Evolutionary conservation across 2,888 invertebrate genomes (phyloP), one percentile per base, ranked within the genome.

Genomic region (Hartigia nigra): DNA sequence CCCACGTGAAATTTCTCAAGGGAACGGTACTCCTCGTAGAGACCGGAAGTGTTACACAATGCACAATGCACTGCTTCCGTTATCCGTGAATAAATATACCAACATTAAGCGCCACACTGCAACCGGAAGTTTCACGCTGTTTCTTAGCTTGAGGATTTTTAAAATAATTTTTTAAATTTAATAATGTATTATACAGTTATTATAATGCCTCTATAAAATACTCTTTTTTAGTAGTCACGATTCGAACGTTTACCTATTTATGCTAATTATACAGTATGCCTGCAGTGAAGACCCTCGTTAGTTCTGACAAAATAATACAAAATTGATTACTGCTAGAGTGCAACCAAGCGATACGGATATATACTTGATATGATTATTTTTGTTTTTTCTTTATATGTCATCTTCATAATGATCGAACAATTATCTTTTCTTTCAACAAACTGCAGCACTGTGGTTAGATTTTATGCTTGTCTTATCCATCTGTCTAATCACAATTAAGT

Each of bases 1-100:
- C 12, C 39, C 72, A 76, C 81, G 80, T 76, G 79, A 79, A 80
- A 78, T 80, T 35, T 74, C 55, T 72, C 77, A 69, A 74, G 69
- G 31, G 78, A 81, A 83, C 85, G 74, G 83, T 78, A 76, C 39
- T 74, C 12, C 31, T 75, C 12, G 39, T 55, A 74, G 74, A 74
- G 78, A 75, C 81, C 83, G 84, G 86, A 87, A 87, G 82, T 84
- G 79, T 82, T 80, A 78, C 78, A 82, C 78, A 81, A 74, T 80
- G 78, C 77, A 80, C 79, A 79, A 79, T 81, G 80, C 69, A 78
- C 55, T 9, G 9, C 55, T 55, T 55, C 55, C 55, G 55, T 55
- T 55, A 55, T 55, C 23, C 23, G 75, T 70, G 14, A n/a, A 34
- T 74, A 37, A 14, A 23, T 55, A 55, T 55, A 77, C 32, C 79